These are phyloP conservation scores for Rhegmatorhina hoffmannsi DNA, from an alignment of 2,113 vertebrate genomes.

Conservation along the genomic window DNA sequence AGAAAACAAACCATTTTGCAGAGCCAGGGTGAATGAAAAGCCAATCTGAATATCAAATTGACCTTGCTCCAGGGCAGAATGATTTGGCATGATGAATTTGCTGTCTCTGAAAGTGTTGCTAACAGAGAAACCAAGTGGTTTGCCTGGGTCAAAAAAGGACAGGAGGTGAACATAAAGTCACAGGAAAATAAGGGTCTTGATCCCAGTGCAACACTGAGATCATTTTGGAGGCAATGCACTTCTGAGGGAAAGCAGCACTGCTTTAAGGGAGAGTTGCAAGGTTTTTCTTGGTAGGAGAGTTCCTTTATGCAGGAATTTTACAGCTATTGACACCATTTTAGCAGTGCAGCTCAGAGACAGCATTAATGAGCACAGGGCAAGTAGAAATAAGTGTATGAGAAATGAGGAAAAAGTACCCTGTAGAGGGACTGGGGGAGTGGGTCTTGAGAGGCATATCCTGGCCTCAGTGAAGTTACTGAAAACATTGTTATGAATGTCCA, in stretches of 20 bases:
- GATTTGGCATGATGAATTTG: slow-evolving; percentile 33
- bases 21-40: slow-evolving; percentile 41
- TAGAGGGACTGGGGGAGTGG: not conserved
- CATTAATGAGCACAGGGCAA: not conserved
- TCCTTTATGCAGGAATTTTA: slow-evolving; percentile 25
- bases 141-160: not conserved
- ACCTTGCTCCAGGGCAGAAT: slow-evolving; percentile 33
- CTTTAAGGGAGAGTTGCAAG: not conserved
- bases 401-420: not conserved
- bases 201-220: not conserved
- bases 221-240: not conserved
- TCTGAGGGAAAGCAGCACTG: not conserved
- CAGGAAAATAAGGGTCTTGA: not conserved
- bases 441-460: not conserved
- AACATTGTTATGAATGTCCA: not conserved
- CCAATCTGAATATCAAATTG: slow-evolving; percentile 46
- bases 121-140: slow-evolving; percentile 20
- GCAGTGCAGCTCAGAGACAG: not conserved
- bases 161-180: not conserved
- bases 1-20: slow-evolving; percentile 39
- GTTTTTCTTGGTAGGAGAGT: not conserved
- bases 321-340: not conserved
- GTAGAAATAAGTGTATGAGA: not conserved
- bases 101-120: not conserved
- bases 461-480: not conserved